These are phyloP conservation scores for Trichogramma evanescens DNA, from an alignment of 2,888 invertebrate genomes.

Conservation along the genomic window DNA sequence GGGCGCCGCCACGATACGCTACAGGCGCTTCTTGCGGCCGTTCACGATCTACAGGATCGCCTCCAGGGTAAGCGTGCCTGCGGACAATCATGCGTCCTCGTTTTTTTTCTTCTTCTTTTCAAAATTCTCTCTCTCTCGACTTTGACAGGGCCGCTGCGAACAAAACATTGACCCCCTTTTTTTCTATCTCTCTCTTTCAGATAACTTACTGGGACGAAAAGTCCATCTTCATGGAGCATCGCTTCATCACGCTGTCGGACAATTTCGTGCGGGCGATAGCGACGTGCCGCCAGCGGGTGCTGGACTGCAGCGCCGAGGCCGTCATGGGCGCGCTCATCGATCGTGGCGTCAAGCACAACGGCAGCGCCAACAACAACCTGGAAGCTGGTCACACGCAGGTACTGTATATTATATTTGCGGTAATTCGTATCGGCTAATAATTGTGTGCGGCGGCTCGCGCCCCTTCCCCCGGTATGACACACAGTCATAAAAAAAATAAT, in stretches of 20 bases:
- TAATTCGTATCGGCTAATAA: not conserved
- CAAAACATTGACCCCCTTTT: not conserved
- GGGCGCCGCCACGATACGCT: conserved; percentile 74
- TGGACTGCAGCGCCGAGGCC: conserved; percentile 48
- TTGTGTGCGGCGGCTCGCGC: no score
- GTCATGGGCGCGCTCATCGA: conserved; percentile 46
- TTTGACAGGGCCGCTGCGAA: not conserved
- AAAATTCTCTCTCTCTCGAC: not conserved
- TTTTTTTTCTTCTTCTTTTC: not conserved
- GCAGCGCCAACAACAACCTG: conserved; percentile 23
- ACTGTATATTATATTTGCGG: not conserved
- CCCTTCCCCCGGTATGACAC: not conserved
- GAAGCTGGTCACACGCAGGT: conserved; percentile 42
- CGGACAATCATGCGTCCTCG: not conserved
- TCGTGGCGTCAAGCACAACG: conserved; percentile 41
- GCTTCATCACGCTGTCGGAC: conserved; percentile 67
- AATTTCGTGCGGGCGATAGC: conserved; percentile 59
- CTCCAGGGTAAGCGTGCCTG: conserved; percentile 56
- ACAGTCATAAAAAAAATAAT: not conserved
- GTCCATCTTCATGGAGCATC: conserved; percentile 77
- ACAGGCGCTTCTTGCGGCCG: conserved; percentile 70
- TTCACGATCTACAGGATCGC: conserved; percentile 67
- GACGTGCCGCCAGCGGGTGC: conserved; percentile 45
- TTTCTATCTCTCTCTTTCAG: conserved; percentile 46
- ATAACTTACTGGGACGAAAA: conserved; percentile 80